These are phyloP conservation scores for Oreonectes daqikongensis DNA, from an alignment of 2,797 vertebrate species.

Conservation along the genomic window DNA sequence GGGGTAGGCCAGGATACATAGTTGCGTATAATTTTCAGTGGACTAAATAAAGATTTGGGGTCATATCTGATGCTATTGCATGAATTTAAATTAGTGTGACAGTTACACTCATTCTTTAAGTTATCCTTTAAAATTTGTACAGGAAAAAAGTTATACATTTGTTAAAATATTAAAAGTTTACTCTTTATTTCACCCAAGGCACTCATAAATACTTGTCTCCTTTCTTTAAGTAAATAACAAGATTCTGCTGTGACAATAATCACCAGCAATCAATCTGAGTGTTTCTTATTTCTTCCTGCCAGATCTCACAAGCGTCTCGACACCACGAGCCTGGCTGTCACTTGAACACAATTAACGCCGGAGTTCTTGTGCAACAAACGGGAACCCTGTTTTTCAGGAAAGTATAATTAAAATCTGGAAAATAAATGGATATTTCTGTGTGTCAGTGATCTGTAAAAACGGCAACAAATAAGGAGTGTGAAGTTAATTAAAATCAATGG, in stretches of 20 bases:
- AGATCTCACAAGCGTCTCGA: slow-evolving; percentile 20
- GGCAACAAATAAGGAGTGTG: slow-evolving; percentile 46
- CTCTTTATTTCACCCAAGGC: not conserved
- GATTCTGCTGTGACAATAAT: slow-evolving; percentile 15
- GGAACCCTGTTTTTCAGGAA: slow-evolving; percentile 40
- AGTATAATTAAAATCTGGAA: slow-evolving; percentile 56
- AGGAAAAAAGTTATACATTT: no score
- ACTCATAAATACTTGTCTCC: not conserved
- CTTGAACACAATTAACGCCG: slow-evolving; percentile 26
- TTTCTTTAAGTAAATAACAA: not conserved
- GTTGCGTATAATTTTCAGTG: no score
- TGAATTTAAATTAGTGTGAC: no score
- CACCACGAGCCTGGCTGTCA: slow-evolving; percentile 37
- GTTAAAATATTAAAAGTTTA: no score
- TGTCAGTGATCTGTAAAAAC: slow-evolving; percentile 54
- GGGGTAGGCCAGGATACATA: no score
- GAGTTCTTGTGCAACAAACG: slow-evolving; percentile 45
- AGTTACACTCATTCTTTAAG: no score
- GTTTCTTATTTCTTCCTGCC: slow-evolving; percentile 30
- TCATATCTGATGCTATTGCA: no score
- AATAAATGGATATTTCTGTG: slow-evolving; percentile 57
- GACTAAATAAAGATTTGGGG: no score
- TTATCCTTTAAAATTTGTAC: not conserved
- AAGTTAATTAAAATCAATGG: slow-evolving; percentile 62
- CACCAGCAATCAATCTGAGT: not conserved